Conservation (phyloP, 2,113 vertebrate genomes). For the Narcine bancroftii region DNA sequence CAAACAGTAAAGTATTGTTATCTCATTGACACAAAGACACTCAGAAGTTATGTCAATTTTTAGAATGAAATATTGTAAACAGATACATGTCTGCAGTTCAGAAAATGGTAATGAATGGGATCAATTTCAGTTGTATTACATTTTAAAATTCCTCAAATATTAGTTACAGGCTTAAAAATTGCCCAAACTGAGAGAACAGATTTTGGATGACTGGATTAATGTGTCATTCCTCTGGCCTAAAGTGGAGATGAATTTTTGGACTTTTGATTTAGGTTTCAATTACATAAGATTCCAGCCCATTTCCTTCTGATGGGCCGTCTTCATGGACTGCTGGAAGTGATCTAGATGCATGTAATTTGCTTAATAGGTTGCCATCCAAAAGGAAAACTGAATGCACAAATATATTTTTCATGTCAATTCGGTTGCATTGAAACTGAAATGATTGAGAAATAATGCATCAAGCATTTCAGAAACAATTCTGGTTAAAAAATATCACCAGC, state of each 20-base stretch:
- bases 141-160: neutral
- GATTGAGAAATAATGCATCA: neutral
- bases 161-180: neutral
- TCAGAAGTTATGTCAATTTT: neutral
- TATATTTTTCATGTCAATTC: neutral
- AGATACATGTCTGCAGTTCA: neutral
- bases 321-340: too few relatives aligned
- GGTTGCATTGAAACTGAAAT: neutral
- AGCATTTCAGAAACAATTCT: neutral
- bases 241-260: neutral
- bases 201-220: neutral
- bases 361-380: neutral
- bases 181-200: neutral
- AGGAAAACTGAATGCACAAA: neutral
- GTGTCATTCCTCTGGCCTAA: neutral
- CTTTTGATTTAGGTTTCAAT: neutral
- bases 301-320: neutral
- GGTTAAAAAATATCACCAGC: neutral
- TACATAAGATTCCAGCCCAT: neutral
- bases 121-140: neutral
- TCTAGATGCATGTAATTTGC: neutral
- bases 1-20: neutral
- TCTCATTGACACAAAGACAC: neutral
- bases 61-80: slow-evolving; percentile 5
- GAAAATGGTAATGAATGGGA: neutral